Evolutionary conservation across 1,140 invertebrate species (phyloP), one percentile per base, ranked within the genome.

Genomic region (Bemisia tabaci): DNA sequence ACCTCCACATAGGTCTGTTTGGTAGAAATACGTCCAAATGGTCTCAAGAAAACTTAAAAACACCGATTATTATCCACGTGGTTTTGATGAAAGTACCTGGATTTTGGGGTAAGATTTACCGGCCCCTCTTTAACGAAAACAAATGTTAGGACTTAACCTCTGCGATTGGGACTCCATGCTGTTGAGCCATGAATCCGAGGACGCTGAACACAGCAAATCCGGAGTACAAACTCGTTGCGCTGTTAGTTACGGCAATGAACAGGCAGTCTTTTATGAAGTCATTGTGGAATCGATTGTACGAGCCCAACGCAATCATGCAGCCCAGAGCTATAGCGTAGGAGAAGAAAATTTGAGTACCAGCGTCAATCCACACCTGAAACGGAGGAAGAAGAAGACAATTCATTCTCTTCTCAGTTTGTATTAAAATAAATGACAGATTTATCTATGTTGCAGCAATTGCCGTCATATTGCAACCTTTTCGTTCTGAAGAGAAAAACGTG

Each of bases 151-250:
- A n/a, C n/a, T n/a, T n/a, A n/a, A n/a, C n/a, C 9, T 73, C 66
- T 58, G 65, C 63, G 12, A 88, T 79, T 63, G 80, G 78, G 23
- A 85, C 73, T n/a, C 85, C 78, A 85, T 90, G 83, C 68, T 79
- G 79, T 65, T 81, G 72, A 5, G 85, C 84, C 72, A 88, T 82
- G 70, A 87, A 88, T n/a, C 91, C 91, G 39, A 94, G 79, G 21
- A 92, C 85, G 12, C 88, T 88, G 74, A 94, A 87, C 62, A 91
- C 88, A 0, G 87, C 90, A 62, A 87, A 83, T 21, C 87, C 87
- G 17, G 87, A 86, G 73, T 86, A 89, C 22, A 89, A 77, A 11
- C 87, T 88, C 0, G 88, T 90, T 60, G 82, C 76, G 68, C 87
- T 83, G 77, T 94, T 92, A 0, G 85, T 80, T 0, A 85, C 73